phyloP scores from a whole-genome alignment of 2,888 invertebrate genomes.

The Sinotaia quadrata region DNA sequence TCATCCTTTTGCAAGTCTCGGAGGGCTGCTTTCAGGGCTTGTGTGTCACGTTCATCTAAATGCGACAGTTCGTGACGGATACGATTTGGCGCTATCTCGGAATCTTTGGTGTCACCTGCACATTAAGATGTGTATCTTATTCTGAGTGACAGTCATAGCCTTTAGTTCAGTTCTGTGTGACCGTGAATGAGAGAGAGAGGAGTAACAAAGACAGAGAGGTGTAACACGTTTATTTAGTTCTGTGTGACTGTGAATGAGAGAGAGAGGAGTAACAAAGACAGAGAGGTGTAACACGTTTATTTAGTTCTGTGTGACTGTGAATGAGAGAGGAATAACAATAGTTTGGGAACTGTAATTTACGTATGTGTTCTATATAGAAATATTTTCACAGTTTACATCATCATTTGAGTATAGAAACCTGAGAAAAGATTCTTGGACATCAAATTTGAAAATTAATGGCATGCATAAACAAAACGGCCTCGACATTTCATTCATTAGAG shows the following conservation, averaged over 20 bases:
- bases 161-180: neutral
- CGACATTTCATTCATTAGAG: no score
- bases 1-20: slow-evolving; percentile 35
- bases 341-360: no score
- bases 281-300: neutral
- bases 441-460: no score
- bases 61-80: slow-evolving; percentile 34
- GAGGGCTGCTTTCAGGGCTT: slow-evolving; percentile 39
- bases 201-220: neutral
- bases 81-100: slow-evolving; percentile 28
- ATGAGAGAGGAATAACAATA: no score
- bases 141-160: neutral
- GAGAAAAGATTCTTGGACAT: no score
- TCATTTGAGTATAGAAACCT: no score
- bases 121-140: neutral
- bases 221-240: neutral
- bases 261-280: neutral
- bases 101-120: neutral
- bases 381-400: no score
- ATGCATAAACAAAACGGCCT: no score
- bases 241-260: neutral
- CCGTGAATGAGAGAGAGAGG: no score
- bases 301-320: no score
- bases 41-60: slow-evolving; percentile 36
- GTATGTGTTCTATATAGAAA: no score